Percentiles rank a stretch among this genome's conserved stretches.
Evolutionary conservation across 2,888 invertebrate species (phyloP).

Genomic region (Myopa tessellatipennis): DNA sequence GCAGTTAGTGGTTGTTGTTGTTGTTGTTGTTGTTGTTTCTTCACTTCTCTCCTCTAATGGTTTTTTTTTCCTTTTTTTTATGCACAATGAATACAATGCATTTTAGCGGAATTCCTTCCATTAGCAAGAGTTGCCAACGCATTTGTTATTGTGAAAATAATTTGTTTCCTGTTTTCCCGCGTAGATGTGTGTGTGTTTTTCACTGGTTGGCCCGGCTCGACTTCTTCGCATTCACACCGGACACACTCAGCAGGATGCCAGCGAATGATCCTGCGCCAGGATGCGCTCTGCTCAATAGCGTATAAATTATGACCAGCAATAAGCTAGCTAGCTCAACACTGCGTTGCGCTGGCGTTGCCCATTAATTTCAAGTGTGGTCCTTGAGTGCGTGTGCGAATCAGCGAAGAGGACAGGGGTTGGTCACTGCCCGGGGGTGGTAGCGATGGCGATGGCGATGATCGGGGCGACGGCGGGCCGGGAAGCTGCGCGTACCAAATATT

Average conservation of each 20-base stretch:
- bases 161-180: slow-evolving; percentile 62
- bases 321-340: slow-evolving; percentile 39
- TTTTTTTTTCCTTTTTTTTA: not conserved
- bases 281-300: slow-evolving; percentile 47
- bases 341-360: slow-evolving; percentile 19
- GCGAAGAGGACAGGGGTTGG: not conserved
- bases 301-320: slow-evolving; percentile 58
- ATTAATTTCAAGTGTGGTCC: slow-evolving; percentile 34
- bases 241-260: slow-evolving; percentile 44
- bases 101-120: slow-evolving; percentile 45
- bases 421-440: not conserved
- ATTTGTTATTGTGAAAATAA: slow-evolving; percentile 54
- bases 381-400: not conserved
- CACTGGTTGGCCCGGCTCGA: not conserved
- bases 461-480: not conserved
- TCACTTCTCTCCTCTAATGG: slow-evolving; percentile 25
- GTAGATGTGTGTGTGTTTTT: not conserved
- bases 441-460: not conserved
- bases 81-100: slow-evolving; percentile 17
- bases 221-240: not conserved
- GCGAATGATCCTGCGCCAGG: slow-evolving; percentile 8
- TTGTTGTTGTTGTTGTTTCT: slow-evolving; percentile 31
- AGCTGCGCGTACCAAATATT: slow-evolving; percentile 53
- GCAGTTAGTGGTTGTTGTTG: slow-evolving; percentile 29
- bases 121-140: slow-evolving; percentile 41